Percentiles rank a stretch among this genome's conserved stretches.
Evolutionary conservation across 2,888 invertebrate genomes (phyloP).

Genomic region (Synergus itoensis): DNA sequence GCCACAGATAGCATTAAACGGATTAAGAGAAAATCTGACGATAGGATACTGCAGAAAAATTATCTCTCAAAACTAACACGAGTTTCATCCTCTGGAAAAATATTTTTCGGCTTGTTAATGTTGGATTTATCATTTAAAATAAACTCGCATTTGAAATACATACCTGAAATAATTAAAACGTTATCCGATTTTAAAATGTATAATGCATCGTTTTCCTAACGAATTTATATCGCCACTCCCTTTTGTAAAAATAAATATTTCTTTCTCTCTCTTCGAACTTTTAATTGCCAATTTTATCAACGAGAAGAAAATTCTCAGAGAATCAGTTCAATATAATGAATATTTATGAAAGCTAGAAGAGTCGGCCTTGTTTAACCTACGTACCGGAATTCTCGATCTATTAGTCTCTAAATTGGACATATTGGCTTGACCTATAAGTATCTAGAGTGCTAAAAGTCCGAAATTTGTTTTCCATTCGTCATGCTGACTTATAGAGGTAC

Average conservation of each 20-base stretch:
- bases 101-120: neutral
- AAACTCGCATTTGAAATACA: neutral
- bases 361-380: no score
- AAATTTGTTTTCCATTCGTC: constrained; percentile 21
- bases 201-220: no score
- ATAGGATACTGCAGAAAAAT: constrained; percentile 15
- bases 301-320: neutral
- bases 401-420: neutral
- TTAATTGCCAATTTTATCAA: neutral
- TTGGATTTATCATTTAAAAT: neutral
- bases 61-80: neutral
- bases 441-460: neutral
- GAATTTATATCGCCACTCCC: no score
- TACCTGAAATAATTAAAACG: neutral
- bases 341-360: neutral
- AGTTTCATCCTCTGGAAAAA: neutral
- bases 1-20: constrained; percentile 32
- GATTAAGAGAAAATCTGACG: constrained; percentile 35
- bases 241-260: no score
- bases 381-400: neutral
- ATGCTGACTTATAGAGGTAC: neutral
- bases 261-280: neutral
- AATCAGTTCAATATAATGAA: neutral
- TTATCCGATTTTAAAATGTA: neutral
- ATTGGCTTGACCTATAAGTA: constrained; percentile 6